Base-by-base conservation (phyloP, 35 echinoderm and acorn worm species). In the Holothuria glaberrima region DNA sequence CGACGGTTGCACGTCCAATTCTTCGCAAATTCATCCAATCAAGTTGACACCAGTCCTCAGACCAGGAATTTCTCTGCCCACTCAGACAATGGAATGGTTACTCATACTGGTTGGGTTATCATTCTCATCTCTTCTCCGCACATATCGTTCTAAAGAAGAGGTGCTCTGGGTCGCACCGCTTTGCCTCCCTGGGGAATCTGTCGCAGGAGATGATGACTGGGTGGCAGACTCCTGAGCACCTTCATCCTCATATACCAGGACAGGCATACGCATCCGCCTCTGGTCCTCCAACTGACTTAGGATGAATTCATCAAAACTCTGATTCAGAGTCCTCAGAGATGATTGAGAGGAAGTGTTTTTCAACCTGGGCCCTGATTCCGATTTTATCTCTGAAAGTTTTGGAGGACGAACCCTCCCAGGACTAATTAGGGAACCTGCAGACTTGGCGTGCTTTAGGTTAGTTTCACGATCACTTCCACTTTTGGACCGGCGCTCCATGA, bases 261-360 rank as follows among this genome's bases (percentile, higher is more conserved):
- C 82, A 27, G 90, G 83, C 75, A 91, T 78, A 50, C 94, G 66
- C 73, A 78, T 76, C 75, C 92, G 92, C 27, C 94, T 79, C 94
- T 96, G 94, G 25, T 96, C 94, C 58, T 92, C 94, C 35, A 96
- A 76, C 60, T 92, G 92, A 34, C 71, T 30, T 54, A 90, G 83
- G 74, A 96, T 96, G 48, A 96, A 96, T 87, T 96, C 94, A 75
- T 96, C 94, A 81, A 96, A 96, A 54, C 94, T 96, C 78, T 96
- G 94, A 73, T 96, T 92, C 48, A 96, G 61, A 32, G 94, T 96
- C 52, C 91, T 67, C 26, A 87, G 20, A 4, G 85, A 87, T 50
- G 85, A 87, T 41, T 67, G 46, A 9, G 85, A 87, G 3, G 85
- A 69, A 35, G 60, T 67, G 60, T 87, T 87, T 22, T 87, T 67